A percentile compares a stretch with the other conserved stretches of the same genome.
Evolutionary conservation across 2,888 invertebrate species (phyloP).

Genomic region (Xylophagus ater): DNA sequence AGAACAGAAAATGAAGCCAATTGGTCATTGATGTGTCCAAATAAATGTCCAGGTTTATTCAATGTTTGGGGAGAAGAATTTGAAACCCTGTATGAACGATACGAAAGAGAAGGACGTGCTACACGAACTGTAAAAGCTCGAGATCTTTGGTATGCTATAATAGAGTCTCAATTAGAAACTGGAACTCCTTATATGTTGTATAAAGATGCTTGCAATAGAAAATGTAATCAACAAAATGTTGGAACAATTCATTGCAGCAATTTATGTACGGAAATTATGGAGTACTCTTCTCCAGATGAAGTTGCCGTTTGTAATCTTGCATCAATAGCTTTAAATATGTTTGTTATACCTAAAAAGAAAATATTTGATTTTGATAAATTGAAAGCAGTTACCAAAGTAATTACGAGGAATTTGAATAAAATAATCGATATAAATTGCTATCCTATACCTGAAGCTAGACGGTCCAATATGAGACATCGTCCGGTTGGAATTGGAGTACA

Average conservation of each 20-base stretch:
- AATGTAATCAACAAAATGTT: constrained; percentile 90
- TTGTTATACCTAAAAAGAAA: constrained; percentile 45
- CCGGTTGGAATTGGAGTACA: constrained; percentile 86
- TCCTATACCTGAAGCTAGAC: constrained; percentile 71
- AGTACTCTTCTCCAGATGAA: constrained; percentile 79
- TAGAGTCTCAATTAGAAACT: constrained; percentile 86
- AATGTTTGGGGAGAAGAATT: constrained; percentile 90
- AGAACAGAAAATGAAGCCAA: constrained; percentile 63
- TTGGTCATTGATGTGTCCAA: constrained; percentile 93
- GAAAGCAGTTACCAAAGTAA: constrained; percentile 69
- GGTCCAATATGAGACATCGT: constrained; percentile 70
- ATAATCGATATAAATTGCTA: constrained; percentile 91
- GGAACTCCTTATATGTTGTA: constrained; percentile 92
- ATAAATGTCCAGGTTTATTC: constrained; percentile 70
- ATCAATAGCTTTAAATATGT: constrained; percentile 86
- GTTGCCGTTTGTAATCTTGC: constrained; percentile 92
- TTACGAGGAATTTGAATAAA: constrained; percentile 80
- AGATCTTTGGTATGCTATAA: constrained; percentile 78
- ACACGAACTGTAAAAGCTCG: constrained; percentile 61
- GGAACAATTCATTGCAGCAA: constrained; percentile 94
- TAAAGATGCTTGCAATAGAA: constrained; percentile 86
- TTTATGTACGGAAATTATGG: constrained; percentile 88
- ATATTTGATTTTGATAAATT: constrained; percentile 70
- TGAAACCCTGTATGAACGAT: constrained; percentile 67
- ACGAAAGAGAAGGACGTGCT: constrained; percentile 61